Conservation (phyloP, 2,888 invertebrate genomes). For the Epistrophella euchroma region DNA sequence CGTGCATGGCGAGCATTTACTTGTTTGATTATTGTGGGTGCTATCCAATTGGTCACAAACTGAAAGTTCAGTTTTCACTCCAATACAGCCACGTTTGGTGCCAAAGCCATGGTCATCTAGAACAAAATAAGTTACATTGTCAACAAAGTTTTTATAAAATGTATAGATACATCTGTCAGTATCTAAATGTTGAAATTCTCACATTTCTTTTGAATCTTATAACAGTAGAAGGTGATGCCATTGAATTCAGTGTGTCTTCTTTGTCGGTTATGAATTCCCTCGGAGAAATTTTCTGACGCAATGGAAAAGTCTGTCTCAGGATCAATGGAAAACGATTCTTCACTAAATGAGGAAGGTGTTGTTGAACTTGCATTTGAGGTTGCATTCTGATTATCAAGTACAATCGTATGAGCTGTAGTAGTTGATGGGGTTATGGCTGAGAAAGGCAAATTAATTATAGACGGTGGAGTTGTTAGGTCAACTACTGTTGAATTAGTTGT, state of each 20-base stretch:
- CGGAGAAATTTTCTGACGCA: no score
- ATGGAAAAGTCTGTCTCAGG: no score
- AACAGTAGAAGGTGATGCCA: conserved; percentile 80
- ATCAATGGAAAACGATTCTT: no score
- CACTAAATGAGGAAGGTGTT: conserved; percentile 9
- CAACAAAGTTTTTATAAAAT: not conserved
- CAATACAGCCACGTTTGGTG: conserved; percentile 80
- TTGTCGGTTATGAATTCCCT: conserved; percentile 59
- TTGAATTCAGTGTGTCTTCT: conserved; percentile 55
- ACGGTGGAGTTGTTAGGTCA: conserved; percentile 76
- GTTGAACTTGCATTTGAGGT: not conserved
- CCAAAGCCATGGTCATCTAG: conserved; percentile 57
- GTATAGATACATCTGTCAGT: not conserved
- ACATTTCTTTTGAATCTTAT: conserved; percentile 78
- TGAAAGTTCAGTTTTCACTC: conserved; percentile 77
- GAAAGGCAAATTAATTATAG: conserved; percentile 76
- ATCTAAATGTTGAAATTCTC: conserved; percentile 32
- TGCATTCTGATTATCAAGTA: not conserved
- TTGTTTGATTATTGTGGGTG: conserved; percentile 64
- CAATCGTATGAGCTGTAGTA: conserved; percentile 28
- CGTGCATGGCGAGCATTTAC: conserved; percentile 79
- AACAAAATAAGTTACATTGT: not conserved
- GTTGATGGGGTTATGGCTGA: conserved; percentile 60
- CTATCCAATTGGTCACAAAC: conserved; percentile 78
- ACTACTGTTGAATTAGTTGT: conserved; percentile 40